These are phyloP conservation scores for Ormia ochracea DNA, from an alignment of 2,888 invertebrate genomes.

Conservation along the genomic window DNA sequence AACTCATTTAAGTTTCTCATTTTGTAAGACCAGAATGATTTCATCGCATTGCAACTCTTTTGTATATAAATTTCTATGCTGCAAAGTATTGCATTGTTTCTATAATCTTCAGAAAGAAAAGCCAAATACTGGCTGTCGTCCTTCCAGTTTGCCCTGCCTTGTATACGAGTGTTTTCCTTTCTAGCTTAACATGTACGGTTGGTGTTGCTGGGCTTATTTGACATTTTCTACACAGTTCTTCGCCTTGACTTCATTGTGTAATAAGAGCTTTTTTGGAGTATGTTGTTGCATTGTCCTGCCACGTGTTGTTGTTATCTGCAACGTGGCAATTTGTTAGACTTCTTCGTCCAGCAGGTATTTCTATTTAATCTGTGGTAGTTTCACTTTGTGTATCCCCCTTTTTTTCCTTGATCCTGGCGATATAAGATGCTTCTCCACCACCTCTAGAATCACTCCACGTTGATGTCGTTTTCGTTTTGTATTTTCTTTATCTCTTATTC, in stretches of 20 bases:
- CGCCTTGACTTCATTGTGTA: not conserved
- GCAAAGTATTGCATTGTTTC: not conserved
- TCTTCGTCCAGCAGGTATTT: not conserved
- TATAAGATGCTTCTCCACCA: not conserved
- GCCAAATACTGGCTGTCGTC: slow-evolving; percentile 37
- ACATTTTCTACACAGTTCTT: slow-evolving; percentile 16
- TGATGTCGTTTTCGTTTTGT: not conserved
- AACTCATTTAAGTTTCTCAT: slow-evolving; percentile 33
- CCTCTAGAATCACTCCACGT: slow-evolving; percentile 15
- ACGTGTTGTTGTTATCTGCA: slow-evolving; percentile 27
- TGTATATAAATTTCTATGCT: not conserved
- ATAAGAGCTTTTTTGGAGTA: not conserved
- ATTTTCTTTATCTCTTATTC: not conserved
- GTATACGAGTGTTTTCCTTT: not conserved
- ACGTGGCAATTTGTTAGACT: slow-evolving; percentile 22
- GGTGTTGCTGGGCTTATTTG: slow-evolving; percentile 16
- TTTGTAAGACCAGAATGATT: slow-evolving; percentile 25
- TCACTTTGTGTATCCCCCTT: not conserved
- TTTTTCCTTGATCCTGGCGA: slow-evolving; percentile 31
- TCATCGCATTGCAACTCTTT: not conserved
- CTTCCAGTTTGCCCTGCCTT: slow-evolving; percentile 6
- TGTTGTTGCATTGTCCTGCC: not conserved
- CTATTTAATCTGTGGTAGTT: too few relatives aligned
- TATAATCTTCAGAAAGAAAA: not conserved
- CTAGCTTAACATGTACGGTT: slow-evolving; percentile 2